Evolutionary conservation across 2,888 invertebrate genomes (phyloP).

Genomic region (Crossocerus cetratus): DNA sequence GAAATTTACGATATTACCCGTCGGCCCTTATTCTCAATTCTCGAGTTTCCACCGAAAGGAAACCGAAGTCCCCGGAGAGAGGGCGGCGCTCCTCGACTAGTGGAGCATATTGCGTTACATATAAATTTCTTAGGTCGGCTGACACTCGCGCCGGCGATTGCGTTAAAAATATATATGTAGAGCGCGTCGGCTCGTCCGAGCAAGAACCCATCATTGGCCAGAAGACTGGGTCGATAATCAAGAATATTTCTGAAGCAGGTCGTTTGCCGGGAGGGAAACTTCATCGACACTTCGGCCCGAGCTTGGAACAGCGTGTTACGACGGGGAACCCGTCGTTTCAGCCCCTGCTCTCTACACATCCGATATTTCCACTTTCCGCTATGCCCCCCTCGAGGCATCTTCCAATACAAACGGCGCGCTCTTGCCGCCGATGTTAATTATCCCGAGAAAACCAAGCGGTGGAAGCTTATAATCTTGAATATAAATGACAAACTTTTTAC

Average conservation of each 20-base stretch:
- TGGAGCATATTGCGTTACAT: not conserved
- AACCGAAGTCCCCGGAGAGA: not conserved
- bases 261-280: not conserved
- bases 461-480: not conserved
- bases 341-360: too few species aligned
- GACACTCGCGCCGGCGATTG: not conserved
- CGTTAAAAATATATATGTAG: slow-evolving; percentile 1
- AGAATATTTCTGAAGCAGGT: slow-evolving; percentile 1
- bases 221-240: not conserved
- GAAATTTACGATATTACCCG: not conserved
- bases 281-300: not conserved
- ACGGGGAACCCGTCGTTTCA: not conserved
- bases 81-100: not conserved
- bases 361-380: too few species aligned
- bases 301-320: not conserved
- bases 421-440: slow-evolving; percentile 5
- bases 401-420: too few species aligned
- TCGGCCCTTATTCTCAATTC: not conserved
- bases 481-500: too few species aligned
- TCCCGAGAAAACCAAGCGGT: not conserved
- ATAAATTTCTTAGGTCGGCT: not conserved
- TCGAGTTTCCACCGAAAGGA: not conserved
- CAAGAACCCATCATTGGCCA: not conserved
- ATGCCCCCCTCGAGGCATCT: too few species aligned
- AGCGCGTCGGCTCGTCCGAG: not conserved